Evolutionary conservation across 2,888 invertebrate species (phyloP), one percentile per base, ranked within the genome.

Genomic region (Clistopyga incitator): DNA sequence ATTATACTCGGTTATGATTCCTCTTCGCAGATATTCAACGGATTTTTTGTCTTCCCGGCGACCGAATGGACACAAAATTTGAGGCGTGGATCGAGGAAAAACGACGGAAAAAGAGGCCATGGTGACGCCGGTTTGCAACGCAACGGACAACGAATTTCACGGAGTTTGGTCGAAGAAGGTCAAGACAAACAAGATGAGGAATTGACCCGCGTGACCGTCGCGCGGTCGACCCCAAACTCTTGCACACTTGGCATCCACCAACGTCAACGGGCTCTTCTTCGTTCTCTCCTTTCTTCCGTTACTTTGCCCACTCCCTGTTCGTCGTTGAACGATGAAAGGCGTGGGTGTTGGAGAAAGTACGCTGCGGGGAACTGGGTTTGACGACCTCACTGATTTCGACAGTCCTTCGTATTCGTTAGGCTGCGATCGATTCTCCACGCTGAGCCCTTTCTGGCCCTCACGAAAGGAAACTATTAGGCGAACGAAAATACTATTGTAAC

Each of bases 111-210:
- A 13, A 59, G n/a, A 61, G n/a, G 25, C 71, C 25, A 25, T 25
- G 42, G 56, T 25, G 56, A 20, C 47, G 61, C 18, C 47, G 47
- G 61, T 74, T 47, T 61, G 47, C 47, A 45, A 23, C 45, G 59
- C 59, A 42, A 25, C 15, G 34, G 34, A 50, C 20, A 25, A 38
- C 64, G 52, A 25, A 38, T 64, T 38, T 52, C 64, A n/a, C 52
- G 34, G 18, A 64, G 75, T 75, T 64, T 34, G 18, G 50, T 52
- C 64, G 50, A 52, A 64, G 75, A 75, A 75, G 75, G 75, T 75
- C 75, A 64, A 38, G 64, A 38, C 47, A 52, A 68, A 29, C 61
- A 34, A 64, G 38, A 70, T 47, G 78, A 78, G 45, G 47, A 70
- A 70, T 78, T 70, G 78, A 78, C 78, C 78, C 54, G 20, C 10